A percentile compares a stretch with the other conserved stretches of the same genome.
Evolutionary conservation across 2,113 vertebrate genomes (phyloP).

Genomic region (Gymnobelideus leadbeateri): DNA sequence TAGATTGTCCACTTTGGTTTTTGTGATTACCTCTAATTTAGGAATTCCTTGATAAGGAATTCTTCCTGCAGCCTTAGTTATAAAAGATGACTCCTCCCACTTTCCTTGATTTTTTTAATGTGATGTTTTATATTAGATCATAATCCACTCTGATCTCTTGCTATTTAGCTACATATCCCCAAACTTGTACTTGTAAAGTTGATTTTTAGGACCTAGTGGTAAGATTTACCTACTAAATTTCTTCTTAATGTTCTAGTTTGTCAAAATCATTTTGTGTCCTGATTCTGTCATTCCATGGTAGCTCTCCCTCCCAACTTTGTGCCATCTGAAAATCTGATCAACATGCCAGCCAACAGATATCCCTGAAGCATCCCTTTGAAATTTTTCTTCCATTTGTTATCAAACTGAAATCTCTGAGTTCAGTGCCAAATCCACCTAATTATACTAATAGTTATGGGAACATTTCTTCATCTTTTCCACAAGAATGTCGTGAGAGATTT

Average conservation of each 20-base stretch:
- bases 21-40: background rate
- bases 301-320: background rate
- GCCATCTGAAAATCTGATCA: background rate
- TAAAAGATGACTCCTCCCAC: background rate
- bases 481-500: background rate
- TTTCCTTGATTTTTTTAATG: background rate
- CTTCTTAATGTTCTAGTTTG: background rate
- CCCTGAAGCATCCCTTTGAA: background rate
- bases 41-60: background rate
- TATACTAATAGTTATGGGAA: background rate
- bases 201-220: background rate
- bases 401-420: background rate
- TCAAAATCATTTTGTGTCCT: background rate
- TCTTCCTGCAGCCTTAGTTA: background rate
- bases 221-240: background rate
- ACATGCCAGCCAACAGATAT: background rate
- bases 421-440: background rate
- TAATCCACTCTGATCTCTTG: background rate
- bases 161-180: background rate
- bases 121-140: background rate
- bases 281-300: background rate
- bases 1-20: background rate
- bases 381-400: background rate
- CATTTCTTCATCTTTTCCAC: background rate
- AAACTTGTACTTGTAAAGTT: background rate